A percentile compares a stretch with the other conserved stretches of the same genome.
Evolutionary conservation across 1,140 invertebrate species (phyloP).

Genomic region (Drosophila paulistorum): DNA sequence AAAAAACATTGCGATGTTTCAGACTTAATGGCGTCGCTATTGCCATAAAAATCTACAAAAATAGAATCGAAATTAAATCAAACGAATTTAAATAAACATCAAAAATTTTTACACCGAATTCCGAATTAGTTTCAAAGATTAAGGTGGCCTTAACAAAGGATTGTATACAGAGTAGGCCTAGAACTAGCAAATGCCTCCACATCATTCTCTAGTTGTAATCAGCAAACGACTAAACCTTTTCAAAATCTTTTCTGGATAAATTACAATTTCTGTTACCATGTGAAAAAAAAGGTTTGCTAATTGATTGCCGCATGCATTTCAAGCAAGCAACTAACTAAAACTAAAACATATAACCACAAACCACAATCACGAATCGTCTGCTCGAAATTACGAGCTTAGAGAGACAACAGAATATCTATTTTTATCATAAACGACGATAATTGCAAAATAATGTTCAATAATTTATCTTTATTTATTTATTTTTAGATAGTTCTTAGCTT

Average conservation of each 20-base stretch:
- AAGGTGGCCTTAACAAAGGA: conserved; percentile 8
- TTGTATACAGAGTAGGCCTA: background rate
- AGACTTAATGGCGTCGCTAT: conserved; percentile 88
- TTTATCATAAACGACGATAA: background rate
- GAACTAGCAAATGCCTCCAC: background rate
- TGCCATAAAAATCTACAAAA: conserved; percentile 85
- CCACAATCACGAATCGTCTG: background rate
- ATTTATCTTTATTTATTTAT: too few species aligned
- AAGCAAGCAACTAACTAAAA: background rate
- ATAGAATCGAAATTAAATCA: background rate
- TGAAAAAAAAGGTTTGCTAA: background rate
- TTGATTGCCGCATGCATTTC: background rate
- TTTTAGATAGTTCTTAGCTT: background rate
- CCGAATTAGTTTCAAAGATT: conserved; percentile 39
- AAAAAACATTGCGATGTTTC: conserved; percentile 87
- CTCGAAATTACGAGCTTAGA: too few species aligned
- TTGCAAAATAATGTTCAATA: conserved; percentile 5
- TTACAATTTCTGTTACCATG: background rate
- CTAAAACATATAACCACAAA: background rate
- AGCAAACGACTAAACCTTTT: background rate
- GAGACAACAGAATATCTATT: background rate
- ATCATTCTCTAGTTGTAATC: background rate
- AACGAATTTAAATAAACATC: background rate
- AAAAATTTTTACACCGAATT: conserved; percentile 33
- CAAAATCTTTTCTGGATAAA: background rate